Evolutionary conservation across 2,888 invertebrate genomes (phyloP).

Genomic region (Acronicta psi): DNA sequence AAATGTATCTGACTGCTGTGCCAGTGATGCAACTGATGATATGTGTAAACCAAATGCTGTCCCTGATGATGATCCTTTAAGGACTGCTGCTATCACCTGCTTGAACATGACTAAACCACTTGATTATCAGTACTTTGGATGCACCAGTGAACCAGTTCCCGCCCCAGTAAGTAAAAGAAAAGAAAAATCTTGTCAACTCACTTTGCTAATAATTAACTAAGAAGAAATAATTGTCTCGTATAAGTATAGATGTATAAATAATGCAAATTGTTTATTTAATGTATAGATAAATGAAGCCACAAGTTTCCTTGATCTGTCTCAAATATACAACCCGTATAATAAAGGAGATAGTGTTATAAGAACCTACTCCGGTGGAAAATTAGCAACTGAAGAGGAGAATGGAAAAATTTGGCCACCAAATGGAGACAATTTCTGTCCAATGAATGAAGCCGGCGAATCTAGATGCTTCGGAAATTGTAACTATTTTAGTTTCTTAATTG

Average conservation of each 20-base stretch:
- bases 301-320: constrained; percentile 7
- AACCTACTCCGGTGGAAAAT: constrained; percentile 9
- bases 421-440: background rate
- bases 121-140: background rate
- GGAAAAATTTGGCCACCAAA: constrained; percentile 1
- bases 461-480: constrained; percentile 19
- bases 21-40: too few species aligned
- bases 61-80: too few species aligned
- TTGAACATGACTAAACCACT: background rate
- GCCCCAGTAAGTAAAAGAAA: background rate
- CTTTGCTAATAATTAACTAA: too few species aligned
- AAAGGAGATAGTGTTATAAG: constrained; percentile 1
- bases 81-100: too few species aligned
- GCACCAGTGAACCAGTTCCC: background rate
- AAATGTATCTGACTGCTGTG: too few species aligned
- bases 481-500: background rate
- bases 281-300: constrained; percentile 4
- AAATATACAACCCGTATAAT: constrained; percentile 6
- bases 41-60: too few species aligned
- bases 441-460: too few species aligned
- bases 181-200: too few species aligned
- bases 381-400: background rate
- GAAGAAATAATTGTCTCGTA: too few species aligned
- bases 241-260: too few species aligned
- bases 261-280: too few species aligned